Conservation (phyloP, 2,888 invertebrate species). For the Lasioglossum lativentre region DNA sequence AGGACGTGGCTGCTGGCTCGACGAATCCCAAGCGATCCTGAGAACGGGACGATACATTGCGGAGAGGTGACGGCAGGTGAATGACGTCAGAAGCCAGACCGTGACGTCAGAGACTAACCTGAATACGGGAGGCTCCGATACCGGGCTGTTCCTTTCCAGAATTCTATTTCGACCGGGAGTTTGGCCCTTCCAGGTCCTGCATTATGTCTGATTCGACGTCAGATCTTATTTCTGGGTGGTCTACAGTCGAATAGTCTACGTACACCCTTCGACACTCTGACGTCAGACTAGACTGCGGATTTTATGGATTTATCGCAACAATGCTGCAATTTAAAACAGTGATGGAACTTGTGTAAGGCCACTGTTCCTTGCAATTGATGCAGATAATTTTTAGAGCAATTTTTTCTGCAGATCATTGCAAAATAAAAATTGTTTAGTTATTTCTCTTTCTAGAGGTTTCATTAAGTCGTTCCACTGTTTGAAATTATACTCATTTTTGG, state of each 20-base stretch:
- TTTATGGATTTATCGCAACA: background rate
- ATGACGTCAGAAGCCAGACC: conserved; percentile 79
- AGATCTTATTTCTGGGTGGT: conserved; percentile 1
- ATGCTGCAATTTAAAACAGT: background rate
- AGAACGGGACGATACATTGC: conserved; percentile 38
- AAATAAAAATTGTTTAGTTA: background rate
- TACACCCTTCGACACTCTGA: conserved; percentile 6
- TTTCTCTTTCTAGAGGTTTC: too few species aligned
- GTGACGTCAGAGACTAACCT: conserved; percentile 79
- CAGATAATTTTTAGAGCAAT: background rate
- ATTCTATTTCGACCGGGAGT: conserved; percentile 11
- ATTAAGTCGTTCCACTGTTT: too few species aligned
- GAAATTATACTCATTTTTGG: too few species aligned
- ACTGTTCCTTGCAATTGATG: too few species aligned
- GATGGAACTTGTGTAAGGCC: too few species aligned
- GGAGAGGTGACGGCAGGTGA: conserved; percentile 74
- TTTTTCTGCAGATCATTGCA: background rate
- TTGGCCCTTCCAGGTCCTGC: background rate
- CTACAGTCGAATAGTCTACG: background rate
- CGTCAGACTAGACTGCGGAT: background rate
- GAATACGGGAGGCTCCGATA: conserved; percentile 48
- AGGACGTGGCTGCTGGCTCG: conserved; percentile 53
- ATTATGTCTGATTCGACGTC: background rate
- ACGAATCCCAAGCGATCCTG: conserved; percentile 64
- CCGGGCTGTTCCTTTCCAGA: conserved; percentile 7